phyloP scores from a whole-genome alignment of 2,113 vertebrate species.

The Ceyx melanurus region DNA sequence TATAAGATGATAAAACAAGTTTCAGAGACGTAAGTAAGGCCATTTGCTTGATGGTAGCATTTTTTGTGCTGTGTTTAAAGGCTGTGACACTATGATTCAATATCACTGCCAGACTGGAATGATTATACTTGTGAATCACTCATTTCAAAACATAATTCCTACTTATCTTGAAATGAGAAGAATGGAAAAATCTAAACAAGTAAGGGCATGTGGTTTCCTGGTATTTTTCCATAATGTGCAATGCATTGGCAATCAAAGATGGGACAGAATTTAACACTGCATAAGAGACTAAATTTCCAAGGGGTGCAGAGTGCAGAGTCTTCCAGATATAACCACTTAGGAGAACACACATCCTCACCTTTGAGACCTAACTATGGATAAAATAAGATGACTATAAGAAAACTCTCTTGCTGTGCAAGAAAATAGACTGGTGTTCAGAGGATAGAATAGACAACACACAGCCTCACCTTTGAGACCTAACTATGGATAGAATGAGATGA shows the following conservation, averaged over 20 bases:
- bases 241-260: background rate
- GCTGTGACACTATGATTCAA: background rate
- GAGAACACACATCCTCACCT: background rate
- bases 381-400: background rate
- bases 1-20: background rate
- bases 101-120: background rate
- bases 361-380: background rate
- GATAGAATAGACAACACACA: background rate
- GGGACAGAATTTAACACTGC: background rate
- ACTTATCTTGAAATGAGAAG: conserved; percentile 27
- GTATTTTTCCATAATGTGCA: background rate
- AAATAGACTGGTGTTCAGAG: no score
- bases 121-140: background rate
- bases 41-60: background rate
- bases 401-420: no score
- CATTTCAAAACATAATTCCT: conserved; percentile 30
- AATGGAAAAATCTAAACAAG: conserved; percentile 34
- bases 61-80: background rate
- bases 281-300: background rate
- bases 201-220: background rate
- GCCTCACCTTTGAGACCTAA: background rate
- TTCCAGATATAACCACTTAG: background rate
- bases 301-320: background rate
- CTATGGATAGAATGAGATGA: no score
- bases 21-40: background rate